Conservation (phyloP, 2,797 vertebrate species). For the Halcyon leucocephala region DNA sequence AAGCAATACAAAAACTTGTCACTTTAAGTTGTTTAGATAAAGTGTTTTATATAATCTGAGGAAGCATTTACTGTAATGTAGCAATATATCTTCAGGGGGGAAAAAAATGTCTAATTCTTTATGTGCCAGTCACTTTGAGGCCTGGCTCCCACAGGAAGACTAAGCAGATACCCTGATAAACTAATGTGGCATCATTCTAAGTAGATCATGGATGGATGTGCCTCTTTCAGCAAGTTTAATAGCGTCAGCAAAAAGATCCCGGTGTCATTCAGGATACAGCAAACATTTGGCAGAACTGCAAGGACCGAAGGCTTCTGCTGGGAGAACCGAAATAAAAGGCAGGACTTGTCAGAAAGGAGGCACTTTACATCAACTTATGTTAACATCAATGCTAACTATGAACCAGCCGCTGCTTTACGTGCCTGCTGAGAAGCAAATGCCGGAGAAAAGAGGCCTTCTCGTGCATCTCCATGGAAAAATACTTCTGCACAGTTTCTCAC, state of each 20-base stretch:
- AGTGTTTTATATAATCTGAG: not conserved
- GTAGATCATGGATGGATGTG: not conserved
- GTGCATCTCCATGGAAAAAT: not conserved
- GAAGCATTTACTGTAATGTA: constrained; percentile 12
- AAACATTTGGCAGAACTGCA: not conserved
- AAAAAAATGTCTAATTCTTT: not conserved
- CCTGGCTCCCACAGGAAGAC: not conserved
- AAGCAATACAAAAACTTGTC: not conserved
- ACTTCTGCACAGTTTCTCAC: not conserved
- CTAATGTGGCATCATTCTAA: not conserved
- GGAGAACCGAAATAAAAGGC: not conserved
- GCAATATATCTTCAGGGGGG: not conserved
- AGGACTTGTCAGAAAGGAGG: not conserved
- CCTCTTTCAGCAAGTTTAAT: not conserved
- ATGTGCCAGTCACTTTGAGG: not conserved
- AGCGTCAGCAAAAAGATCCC: not conserved
- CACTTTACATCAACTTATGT: rapidly evolving
- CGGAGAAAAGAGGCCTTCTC: not conserved
- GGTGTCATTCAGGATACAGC: not conserved
- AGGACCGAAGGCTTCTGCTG: not conserved
- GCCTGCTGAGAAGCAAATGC: not conserved
- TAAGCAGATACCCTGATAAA: not conserved
- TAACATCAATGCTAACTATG: rapidly evolving
- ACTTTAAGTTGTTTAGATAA: not conserved
- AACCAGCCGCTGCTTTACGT: rapidly evolving